phyloP scores from a whole-genome alignment of 2,113 vertebrate species.

The Scolopax mira region DNA sequence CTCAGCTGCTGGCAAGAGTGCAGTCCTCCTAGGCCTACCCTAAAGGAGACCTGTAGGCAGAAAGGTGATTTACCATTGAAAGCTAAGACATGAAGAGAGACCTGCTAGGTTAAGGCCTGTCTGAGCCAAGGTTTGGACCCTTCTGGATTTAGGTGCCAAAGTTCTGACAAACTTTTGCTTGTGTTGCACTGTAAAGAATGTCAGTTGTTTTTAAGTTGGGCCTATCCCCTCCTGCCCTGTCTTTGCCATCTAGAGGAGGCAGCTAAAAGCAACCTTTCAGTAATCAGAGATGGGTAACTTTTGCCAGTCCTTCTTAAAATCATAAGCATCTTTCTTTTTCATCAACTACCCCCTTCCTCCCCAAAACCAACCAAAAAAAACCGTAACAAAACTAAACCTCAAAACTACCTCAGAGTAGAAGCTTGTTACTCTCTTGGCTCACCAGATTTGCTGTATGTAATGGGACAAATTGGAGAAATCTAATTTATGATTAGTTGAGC shows the following conservation, averaged over 20 bases:
- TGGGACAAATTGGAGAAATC: background rate
- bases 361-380: background rate
- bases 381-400: background rate
- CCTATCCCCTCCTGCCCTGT: background rate
- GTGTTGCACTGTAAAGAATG: background rate
- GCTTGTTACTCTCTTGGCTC: background rate
- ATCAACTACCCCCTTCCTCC: rapidly evolving
- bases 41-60: background rate
- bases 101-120: background rate
- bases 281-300: background rate
- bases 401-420: background rate
- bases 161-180: background rate
- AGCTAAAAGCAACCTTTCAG: background rate
- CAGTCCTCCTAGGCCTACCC: background rate
- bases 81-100: background rate
- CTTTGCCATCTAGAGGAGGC: background rate
- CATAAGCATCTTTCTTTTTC: background rate
- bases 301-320: background rate
- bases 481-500: background rate
- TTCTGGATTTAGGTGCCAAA: background rate
- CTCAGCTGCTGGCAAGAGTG: background rate
- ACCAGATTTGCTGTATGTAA: background rate
- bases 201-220: background rate
- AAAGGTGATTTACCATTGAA: background rate
- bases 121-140: background rate